Base-by-base conservation (phyloP, 2,113 vertebrate genomes). In the Pongo pygmaeus region DNA sequence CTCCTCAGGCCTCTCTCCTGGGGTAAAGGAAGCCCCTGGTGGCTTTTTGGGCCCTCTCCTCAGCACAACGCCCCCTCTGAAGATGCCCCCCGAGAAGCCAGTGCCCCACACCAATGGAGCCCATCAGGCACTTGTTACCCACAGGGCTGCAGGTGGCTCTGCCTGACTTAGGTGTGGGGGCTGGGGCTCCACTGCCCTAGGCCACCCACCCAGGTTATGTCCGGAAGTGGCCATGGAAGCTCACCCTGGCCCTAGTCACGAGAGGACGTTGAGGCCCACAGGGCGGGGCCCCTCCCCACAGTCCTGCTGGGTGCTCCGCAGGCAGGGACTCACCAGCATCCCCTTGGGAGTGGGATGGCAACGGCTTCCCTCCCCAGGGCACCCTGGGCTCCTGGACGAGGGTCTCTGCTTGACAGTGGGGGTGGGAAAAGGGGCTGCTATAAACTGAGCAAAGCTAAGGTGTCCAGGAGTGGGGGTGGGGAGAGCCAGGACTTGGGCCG, bases 141-240 rank as follows among this genome's bases (percentile, higher is more conserved):
- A 64, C 27, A 64, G 27, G 27, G 61, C 27, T 64, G 27, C 12
- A 30, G 12, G 72, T 3, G 3, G 40, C 74, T 48, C 50, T 84
- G 38, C 40, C 67, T 1, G 5, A n/a, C 18, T 1, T 46, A 0
- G 1, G 69, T 5, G 18, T 0, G 6, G 5, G 16, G 27, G 57
- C 72, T n/a, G 43, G 23, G 16, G 11, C 72, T 40, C 59, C 46
- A 3, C 14, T 25, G 18, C 13, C 38, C 4, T 43, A 0, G 1
- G 9, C 23, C 23, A 8, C 38, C 52, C 32, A 55, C 30, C 0
- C 16, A n/a, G 74, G 38, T 13, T 20, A 16, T 12, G 18, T 9
- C 12, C 8, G 3, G 40, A n/a, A 13, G 16, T 0, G 5, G 11
- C 0, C 8, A 59, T 48, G 40, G 38, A 80, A 32, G 52, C 23